A percentile compares a stretch with the other conserved stretches of the same genome.
Conservation (phyloP, 2,888 invertebrate genomes). For the Coronaproctus castanopsis region DNA sequence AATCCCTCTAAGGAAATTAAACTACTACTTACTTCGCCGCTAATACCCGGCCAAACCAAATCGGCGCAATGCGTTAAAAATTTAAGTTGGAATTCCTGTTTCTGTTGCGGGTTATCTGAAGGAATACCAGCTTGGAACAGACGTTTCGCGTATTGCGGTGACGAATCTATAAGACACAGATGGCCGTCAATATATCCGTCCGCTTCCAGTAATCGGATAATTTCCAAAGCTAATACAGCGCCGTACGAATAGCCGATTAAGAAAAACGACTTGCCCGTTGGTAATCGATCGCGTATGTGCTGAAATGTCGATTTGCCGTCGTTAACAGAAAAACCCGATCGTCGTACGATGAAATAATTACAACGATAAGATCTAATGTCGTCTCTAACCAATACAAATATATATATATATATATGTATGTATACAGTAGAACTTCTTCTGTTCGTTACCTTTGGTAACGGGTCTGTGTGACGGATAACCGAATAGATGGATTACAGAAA, state of each 20-base stretch:
- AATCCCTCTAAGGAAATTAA: too few relatives aligned
- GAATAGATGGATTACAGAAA: too few relatives aligned
- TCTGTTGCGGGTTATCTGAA: conserved; percentile 23
- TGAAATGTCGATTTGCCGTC: conserved; percentile 28
- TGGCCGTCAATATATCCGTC: conserved; percentile 42
- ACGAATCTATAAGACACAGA: conserved; percentile 58
- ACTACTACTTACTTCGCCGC: conserved; percentile 13
- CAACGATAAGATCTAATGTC: too few relatives aligned
- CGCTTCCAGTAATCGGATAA: conserved; percentile 47
- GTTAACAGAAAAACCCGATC: too few relatives aligned
- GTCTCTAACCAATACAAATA: too few relatives aligned
- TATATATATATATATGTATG: too few relatives aligned
- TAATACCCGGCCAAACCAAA: conserved; percentile 17
- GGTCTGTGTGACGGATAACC: too few relatives aligned
- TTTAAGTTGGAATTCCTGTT: conserved; percentile 34
- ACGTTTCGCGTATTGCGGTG: too few relatives aligned
- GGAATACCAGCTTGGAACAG: conserved; percentile 38
- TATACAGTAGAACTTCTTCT: too few relatives aligned
- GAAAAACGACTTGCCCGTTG: conserved; percentile 42
- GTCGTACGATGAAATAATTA: too few relatives aligned
- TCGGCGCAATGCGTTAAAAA: conserved; percentile 32
- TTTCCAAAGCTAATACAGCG: conserved; percentile 49
- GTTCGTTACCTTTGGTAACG: too few relatives aligned
- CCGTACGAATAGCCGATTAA: conserved; percentile 82
- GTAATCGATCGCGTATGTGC: conserved; percentile 36